Conservation (phyloP, 2,888 invertebrate species). For the Eupithecia pulchellata region DNA sequence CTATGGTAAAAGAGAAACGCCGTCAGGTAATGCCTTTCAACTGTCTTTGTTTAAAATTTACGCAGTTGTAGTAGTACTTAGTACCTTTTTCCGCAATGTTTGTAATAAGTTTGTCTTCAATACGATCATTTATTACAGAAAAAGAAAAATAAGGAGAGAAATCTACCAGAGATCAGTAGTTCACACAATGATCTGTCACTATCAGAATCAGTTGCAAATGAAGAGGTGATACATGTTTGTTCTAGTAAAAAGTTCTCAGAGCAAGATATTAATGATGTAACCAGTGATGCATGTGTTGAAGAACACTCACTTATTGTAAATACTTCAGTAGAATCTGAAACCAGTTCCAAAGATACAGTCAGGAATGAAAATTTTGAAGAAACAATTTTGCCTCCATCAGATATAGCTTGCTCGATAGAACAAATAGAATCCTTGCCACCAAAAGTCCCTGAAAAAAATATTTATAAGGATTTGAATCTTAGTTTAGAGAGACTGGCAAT, state of each 20-base stretch:
- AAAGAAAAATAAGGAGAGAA: conserved; percentile 63
- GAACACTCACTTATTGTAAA: not conserved
- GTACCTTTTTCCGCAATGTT: not conserved
- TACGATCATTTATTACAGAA: conserved; percentile 55
- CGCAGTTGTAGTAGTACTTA: not conserved
- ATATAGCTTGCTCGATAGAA: not conserved
- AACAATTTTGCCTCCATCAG: not conserved
- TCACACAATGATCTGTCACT: not conserved
- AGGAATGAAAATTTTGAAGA: not conserved
- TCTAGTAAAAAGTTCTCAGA: not conserved
- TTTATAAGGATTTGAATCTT: conserved; percentile 52
- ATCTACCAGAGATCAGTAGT: not conserved
- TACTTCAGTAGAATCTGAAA: not conserved
- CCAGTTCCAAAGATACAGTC: not conserved
- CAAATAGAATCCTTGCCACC: not conserved
- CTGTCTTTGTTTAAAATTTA: not conserved
- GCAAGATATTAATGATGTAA: not conserved
- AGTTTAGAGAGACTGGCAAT: conserved; percentile 52
- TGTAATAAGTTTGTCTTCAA: not conserved
- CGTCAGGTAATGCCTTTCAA: conserved; percentile 58
- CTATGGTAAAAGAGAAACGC: conserved; percentile 75
- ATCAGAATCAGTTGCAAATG: not conserved
- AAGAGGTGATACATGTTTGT: conserved; percentile 1
- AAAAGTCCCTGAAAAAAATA: conserved; percentile 21
- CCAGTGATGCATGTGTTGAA: not conserved